These are phyloP conservation scores for Lithophane leautieri DNA, from an alignment of 2,888 invertebrate genomes.

Conservation along the genomic window DNA sequence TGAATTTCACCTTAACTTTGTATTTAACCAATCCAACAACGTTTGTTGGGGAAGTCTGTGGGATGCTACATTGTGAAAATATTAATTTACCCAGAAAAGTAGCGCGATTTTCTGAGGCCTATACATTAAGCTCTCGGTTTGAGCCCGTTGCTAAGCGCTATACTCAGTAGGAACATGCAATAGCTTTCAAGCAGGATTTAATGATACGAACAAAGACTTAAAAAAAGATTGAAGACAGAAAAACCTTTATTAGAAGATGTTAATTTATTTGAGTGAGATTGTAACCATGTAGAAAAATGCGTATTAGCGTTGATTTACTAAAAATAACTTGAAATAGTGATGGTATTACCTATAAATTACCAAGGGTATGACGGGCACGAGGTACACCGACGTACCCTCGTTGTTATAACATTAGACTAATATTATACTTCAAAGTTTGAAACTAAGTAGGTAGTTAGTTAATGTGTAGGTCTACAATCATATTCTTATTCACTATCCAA, in stretches of 20 bases:
- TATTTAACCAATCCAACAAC: neutral
- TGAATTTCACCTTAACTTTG: neutral
- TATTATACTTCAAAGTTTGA: neutral
- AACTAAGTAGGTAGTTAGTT: neutral
- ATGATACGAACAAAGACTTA: slow-evolving; percentile 61
- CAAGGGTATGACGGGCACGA: neutral
- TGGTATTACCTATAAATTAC: neutral
- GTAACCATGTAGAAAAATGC: slow-evolving; percentile 5
- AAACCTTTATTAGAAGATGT: slow-evolving; percentile 47
- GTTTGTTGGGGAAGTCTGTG: slow-evolving; percentile 3
- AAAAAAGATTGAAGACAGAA: slow-evolving; percentile 60
- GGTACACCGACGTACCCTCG: neutral
- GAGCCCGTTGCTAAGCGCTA: slow-evolving; percentile 59
- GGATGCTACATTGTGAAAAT: slow-evolving; percentile 31
- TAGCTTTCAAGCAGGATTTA: slow-evolving; percentile 72
- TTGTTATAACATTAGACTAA: neutral
- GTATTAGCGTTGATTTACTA: slow-evolving; percentile 2
- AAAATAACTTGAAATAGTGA: neutral
- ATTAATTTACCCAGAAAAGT: slow-evolving; percentile 42
- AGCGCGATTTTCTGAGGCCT: slow-evolving; percentile 43
- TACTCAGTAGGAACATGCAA: slow-evolving; percentile 68
- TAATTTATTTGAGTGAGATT: slow-evolving; percentile 40
- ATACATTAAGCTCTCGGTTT: slow-evolving; percentile 52
- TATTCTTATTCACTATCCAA: neutral
- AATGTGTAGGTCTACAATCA: neutral